These are phyloP conservation scores for Agapornis canus DNA, from an alignment of 2,797 vertebrate genomes.

Conservation along the genomic window DNA sequence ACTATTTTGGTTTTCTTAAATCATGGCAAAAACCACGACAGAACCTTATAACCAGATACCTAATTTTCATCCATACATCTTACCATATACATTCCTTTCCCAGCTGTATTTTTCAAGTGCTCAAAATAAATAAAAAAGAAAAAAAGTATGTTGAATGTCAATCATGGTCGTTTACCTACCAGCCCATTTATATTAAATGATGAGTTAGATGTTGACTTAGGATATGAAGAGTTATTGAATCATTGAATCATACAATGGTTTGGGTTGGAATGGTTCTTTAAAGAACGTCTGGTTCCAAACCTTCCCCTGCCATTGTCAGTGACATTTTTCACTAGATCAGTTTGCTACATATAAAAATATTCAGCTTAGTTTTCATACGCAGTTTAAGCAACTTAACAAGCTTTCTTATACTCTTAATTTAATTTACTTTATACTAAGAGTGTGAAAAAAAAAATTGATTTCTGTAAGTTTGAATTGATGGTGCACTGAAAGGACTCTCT, in stretches of 20 bases:
- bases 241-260: neutral
- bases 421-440: neutral
- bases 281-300: neutral
- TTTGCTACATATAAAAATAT: neutral
- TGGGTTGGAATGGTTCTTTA: neutral
- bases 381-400: neutral
- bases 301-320: rapidly evolving
- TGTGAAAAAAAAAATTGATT: neutral
- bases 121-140: neutral
- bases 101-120: neutral
- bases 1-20: neutral
- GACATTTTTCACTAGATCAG: neutral
- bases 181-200: neutral
- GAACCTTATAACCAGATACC: neutral
- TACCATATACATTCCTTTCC: neutral
- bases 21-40: neutral
- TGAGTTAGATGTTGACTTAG: neutral
- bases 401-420: neutral
- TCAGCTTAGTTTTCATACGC: neutral
- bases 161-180: neutral
- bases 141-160: neutral
- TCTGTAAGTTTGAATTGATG: neutral
- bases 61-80: neutral
- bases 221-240: neutral
- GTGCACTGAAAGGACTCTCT: neutral